Evolutionary conservation across 1,140 invertebrate genomes (phyloP).

Genomic region (Dreissena polymorpha): DNA sequence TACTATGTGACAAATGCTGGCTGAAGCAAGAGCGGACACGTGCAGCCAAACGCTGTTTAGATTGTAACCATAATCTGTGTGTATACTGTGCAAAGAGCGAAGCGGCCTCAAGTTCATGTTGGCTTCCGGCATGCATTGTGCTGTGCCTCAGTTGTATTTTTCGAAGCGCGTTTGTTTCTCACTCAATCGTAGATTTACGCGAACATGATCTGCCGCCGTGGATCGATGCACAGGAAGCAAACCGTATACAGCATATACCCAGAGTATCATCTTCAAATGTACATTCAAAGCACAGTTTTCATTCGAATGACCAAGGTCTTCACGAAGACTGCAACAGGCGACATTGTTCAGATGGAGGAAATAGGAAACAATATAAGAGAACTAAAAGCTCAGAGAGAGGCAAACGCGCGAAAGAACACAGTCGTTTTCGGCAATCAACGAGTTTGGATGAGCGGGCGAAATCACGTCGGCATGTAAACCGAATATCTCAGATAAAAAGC

Average conservation of each 20-base stretch:
- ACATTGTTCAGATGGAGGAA: too few species aligned
- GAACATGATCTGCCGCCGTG: conserved; percentile 6
- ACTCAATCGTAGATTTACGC: conserved; percentile 36
- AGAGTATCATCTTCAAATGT: conserved; percentile 15
- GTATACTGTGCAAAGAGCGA: conserved; percentile 18
- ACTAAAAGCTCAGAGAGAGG: too few species aligned
- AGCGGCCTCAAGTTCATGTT: background rate
- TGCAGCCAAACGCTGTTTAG: conserved; percentile 37
- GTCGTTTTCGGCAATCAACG: too few species aligned
- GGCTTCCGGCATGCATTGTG: conserved; percentile 29
- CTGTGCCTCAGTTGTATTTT: conserved; percentile 43
- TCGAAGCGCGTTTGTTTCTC: conserved; percentile 23
- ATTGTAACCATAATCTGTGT: conserved; percentile 48
- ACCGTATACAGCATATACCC: conserved; percentile 28
- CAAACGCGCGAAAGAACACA: too few species aligned
- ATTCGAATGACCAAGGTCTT: too few species aligned
- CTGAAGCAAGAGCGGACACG: conserved; percentile 28
- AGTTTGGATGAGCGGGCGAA: too few species aligned
- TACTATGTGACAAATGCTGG: conserved; percentile 54
- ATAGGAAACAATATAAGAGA: too few species aligned
- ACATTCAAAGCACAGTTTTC: conserved; percentile 13
- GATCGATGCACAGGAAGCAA: conserved; percentile 39
- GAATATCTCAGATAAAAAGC: too few species aligned
- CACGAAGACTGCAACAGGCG: too few species aligned
- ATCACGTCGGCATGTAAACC: too few species aligned